These are phyloP conservation scores for Pseudochaenichthys georgianus DNA, from an alignment of 2,797 vertebrate species.

Conservation along the genomic window DNA sequence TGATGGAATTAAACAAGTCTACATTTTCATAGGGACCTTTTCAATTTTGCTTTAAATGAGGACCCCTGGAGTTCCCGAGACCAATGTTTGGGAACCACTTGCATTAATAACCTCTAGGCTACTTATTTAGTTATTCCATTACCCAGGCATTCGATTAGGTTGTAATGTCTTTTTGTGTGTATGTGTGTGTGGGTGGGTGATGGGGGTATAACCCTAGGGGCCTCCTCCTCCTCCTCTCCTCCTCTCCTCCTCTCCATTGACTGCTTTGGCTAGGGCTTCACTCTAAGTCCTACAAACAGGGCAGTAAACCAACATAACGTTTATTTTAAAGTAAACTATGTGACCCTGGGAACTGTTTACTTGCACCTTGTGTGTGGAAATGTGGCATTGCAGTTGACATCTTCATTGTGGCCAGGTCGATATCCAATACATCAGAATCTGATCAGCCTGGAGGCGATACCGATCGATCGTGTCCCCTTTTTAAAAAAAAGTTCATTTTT, in stretches of 20 bases:
- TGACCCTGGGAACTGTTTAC: slow-evolving; percentile 69
- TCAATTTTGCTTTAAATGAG: slow-evolving; percentile 34
- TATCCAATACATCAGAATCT: slow-evolving; percentile 71
- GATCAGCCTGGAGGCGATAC: slow-evolving; percentile 73
- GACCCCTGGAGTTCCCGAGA: slow-evolving; percentile 47
- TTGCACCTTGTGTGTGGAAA: slow-evolving; percentile 49
- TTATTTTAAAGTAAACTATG: slow-evolving; percentile 51
- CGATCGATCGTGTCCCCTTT: slow-evolving; percentile 75
- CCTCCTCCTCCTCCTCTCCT: slow-evolving; percentile 52
- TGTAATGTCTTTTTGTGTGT: slow-evolving; percentile 63
- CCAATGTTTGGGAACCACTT: slow-evolving; percentile 57
- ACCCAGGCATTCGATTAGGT: slow-evolving; percentile 74
- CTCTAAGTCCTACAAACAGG: slow-evolving; percentile 39
- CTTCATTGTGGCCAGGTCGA: slow-evolving; percentile 76
- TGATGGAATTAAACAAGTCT: slow-evolving; percentile 16
- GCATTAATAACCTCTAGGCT: slow-evolving; percentile 77
- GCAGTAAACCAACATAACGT: slow-evolving; percentile 38
- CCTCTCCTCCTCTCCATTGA: slow-evolving; percentile 39
- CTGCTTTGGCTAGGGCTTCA: slow-evolving; percentile 42
- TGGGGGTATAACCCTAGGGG: slow-evolving; percentile 59
- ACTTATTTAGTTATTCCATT: slow-evolving; percentile 79
- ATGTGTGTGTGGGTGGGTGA: slow-evolving; percentile 22
- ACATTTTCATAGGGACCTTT: slow-evolving; percentile 12
- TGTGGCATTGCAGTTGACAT: slow-evolving; percentile 75
- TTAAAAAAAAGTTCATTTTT: slow-evolving; percentile 32